These are phyloP conservation scores for Lasioglossum calceatum DNA, from an alignment of 2,888 invertebrate genomes.

Conservation along the genomic window DNA sequence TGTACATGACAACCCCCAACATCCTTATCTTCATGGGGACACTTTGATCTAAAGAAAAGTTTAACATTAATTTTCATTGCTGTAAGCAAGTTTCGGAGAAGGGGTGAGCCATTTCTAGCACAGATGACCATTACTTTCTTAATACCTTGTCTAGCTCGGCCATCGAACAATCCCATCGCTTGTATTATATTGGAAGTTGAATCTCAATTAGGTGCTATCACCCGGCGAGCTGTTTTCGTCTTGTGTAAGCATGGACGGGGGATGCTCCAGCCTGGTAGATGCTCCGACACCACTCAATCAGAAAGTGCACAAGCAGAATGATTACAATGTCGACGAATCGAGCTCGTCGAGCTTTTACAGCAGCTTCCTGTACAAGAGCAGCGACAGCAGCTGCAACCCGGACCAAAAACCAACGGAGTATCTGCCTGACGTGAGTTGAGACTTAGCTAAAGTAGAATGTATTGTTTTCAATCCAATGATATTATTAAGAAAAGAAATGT, in stretches of 20 bases:
- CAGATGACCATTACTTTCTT: neutral
- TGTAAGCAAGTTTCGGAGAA: neutral
- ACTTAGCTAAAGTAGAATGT: neutral
- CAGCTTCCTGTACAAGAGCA: constrained; percentile 80
- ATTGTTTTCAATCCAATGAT: neutral
- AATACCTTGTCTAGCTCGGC: neutral
- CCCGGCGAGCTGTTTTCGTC: constrained; percentile 75
- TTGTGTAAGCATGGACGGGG: constrained; percentile 76
- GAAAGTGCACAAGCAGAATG: constrained; percentile 60
- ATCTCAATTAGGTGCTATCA: constrained; percentile 70
- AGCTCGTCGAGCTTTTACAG: constrained; percentile 82
- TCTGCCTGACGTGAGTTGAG: constrained; percentile 52
- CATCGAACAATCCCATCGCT: neutral
- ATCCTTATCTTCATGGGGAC: too few relatives aligned
- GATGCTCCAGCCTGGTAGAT: constrained; percentile 69
- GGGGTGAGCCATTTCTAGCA: neutral
- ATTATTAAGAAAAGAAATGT: neutral
- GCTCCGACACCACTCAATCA: constrained; percentile 52
- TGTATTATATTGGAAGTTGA: neutral
- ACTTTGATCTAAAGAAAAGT: neutral
- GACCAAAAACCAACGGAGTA: constrained; percentile 64
- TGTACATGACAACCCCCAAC: too few relatives aligned
- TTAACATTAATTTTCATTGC: neutral
- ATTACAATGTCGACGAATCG: constrained; percentile 76
- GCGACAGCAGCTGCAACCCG: constrained; percentile 74